Conservation (phyloP, 1,140 invertebrate species). For the Samia ricini region DNA sequence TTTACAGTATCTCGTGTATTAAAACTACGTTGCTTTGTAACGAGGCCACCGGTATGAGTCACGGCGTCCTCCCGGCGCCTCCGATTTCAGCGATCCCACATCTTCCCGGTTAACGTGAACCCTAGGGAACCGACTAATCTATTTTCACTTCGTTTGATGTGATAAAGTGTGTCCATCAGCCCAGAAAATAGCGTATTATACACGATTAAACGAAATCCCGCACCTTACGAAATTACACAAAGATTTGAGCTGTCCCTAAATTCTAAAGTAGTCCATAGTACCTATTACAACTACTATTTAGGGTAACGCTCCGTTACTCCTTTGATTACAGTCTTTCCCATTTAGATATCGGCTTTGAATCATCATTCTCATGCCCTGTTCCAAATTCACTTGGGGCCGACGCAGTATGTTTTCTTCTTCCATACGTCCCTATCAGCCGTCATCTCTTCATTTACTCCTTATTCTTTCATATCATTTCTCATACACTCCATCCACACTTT, state of each 20-base stretch:
- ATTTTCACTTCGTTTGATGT: conserved; percentile 45
- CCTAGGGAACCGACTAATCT: conserved; percentile 42
- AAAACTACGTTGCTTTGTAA: conserved; percentile 32
- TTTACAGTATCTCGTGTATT: neutral
- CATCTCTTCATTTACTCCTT: no score
- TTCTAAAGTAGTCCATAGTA: neutral
- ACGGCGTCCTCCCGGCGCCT: conserved; percentile 59
- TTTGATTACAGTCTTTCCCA: neutral
- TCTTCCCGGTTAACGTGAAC: conserved; percentile 40
- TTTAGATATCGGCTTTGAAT: no score
- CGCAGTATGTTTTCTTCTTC: no score
- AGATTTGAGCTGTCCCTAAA: neutral
- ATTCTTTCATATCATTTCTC: no score
- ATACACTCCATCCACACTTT: no score
- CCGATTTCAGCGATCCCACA: conserved; percentile 38
- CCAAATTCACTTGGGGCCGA: no score
- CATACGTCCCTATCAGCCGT: no score
- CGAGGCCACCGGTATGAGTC: conserved; percentile 56
- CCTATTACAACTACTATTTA: neutral
- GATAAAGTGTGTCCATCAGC: conserved; percentile 22
- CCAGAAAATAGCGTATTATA: conserved; percentile 20
- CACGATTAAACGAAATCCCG: conserved; percentile 5
- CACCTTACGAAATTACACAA: conserved; percentile 4
- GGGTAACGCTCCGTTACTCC: neutral
- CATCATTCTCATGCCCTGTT: no score